Percentiles rank a stretch among this genome's conserved stretches.
Evolutionary conservation across 2,113 vertebrate genomes (phyloP).

Genomic region (Dendrocopos noguchii): DNA sequence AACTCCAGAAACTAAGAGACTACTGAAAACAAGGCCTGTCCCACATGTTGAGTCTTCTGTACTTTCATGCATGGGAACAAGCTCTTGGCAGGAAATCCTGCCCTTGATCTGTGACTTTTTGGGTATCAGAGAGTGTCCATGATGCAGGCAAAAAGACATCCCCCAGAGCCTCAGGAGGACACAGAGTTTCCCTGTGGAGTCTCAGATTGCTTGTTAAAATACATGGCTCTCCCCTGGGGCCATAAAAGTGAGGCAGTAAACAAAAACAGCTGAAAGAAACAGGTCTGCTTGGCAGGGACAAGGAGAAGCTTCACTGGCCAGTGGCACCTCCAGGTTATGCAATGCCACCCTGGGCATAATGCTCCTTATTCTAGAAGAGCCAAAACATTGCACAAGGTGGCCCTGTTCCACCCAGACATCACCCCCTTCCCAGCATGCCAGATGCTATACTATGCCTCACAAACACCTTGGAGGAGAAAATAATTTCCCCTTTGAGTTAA

Average conservation of each 20-base stretch:
- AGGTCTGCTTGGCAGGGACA: constrained; percentile 1
- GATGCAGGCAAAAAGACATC: neutral
- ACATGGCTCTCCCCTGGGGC: neutral
- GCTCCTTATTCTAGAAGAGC: constrained; percentile 38
- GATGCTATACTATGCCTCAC: constrained; percentile 2
- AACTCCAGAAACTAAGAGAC: neutral
- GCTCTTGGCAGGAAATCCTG: neutral
- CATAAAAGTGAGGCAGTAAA: neutral
- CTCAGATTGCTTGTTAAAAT: neutral
- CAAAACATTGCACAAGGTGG: constrained; percentile 57
- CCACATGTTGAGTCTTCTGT: neutral
- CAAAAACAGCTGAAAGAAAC: constrained; percentile 23
- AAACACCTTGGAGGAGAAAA: constrained; percentile 29
- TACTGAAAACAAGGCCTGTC: neutral
- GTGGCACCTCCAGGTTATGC: neutral
- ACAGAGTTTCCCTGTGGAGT: neutral
- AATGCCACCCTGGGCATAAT: neutral
- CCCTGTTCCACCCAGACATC: constrained; percentile 33
- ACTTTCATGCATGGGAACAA: neutral
- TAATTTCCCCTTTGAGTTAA: constrained; percentile 34
- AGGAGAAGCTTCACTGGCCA: neutral
- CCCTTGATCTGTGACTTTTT: neutral
- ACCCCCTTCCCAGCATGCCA: neutral
- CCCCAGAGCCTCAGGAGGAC: rapidly evolving
- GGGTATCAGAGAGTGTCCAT: neutral